Conservation (phyloP, 2,888 invertebrate species). For the Loripinus fragilis region DNA sequence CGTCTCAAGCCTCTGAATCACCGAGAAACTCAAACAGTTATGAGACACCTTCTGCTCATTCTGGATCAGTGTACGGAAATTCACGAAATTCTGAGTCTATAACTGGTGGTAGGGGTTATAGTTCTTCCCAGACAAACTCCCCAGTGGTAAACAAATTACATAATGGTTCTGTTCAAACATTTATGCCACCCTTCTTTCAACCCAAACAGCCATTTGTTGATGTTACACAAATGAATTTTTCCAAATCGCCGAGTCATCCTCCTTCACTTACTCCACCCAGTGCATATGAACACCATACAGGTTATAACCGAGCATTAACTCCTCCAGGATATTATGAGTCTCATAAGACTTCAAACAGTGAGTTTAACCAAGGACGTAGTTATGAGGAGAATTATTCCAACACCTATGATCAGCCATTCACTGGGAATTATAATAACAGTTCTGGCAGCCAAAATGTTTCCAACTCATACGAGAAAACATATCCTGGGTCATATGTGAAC, state of each 20-base stretch:
- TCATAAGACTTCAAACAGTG: neutral
- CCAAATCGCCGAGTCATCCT: neutral
- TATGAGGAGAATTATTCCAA: neutral
- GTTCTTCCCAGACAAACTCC: neutral
- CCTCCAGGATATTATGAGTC: slow-evolving; percentile 42
- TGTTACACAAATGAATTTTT: slow-evolving; percentile 14
- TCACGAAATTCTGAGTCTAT: neutral
- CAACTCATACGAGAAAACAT: neutral
- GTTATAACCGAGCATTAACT: slow-evolving; percentile 19
- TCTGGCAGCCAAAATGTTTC: neutral
- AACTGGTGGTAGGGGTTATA: neutral
- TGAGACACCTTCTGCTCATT: neutral
- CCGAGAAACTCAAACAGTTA: neutral
- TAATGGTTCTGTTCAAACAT: neutral
- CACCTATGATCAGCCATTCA: neutral
- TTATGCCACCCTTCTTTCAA: slow-evolving; percentile 4
- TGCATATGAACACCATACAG: slow-evolving; percentile 4
- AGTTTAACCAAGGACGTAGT: neutral
- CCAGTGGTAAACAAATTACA: neutral
- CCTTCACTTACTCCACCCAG: slow-evolving; percentile 6
- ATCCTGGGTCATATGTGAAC: neutral
- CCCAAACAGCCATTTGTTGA: slow-evolving; percentile 2
- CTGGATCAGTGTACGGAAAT: neutral
- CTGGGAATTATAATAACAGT: neutral
- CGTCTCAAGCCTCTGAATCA: neutral